Evolutionary conservation across 2,888 invertebrate species (phyloP), one percentile per base, ranked within the genome.

Genomic region (Fragum fragum): DNA sequence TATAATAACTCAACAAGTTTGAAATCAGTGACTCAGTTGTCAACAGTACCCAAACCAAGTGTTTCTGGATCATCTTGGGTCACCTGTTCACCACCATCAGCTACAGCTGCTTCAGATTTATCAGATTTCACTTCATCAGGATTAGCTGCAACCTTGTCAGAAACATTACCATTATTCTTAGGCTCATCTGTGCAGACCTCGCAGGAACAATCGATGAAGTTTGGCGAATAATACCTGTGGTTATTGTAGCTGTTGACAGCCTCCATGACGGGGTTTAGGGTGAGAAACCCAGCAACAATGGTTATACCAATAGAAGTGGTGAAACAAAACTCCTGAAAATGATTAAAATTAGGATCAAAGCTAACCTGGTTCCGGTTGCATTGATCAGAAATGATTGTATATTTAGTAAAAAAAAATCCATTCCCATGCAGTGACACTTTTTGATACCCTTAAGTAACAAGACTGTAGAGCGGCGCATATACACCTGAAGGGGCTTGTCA

Each of bases 251-350:
- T 63, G 53, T 28, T 75, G 11, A 80, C 69, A 6, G 83, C 80
- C 28, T 77, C 78, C 52, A 75, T 84, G 53, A 84, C 55, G 9
- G 83, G 83, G 21, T 59, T 52, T 6, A 84, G 23, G 55, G 75
- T 77, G 6, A 84, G 74, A 47, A 80, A 78, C 1, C 75, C 63
- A 29, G 80, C 55, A 23, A 80, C 83, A 28, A 84, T 32, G 1
- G 80, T 76, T 1, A 78, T 53, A 26, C 63, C 61, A 29, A 69
- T 26, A 21, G 66, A 73, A 1, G 79, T 36, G 11, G 76, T 57
- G n/a, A 76, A 75, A 36, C 61, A n/a, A 39, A 59, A 36, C 1
- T 69, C 26, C 83, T 83, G 47, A 21, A 74, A 77, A 47, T 18
- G 7, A 47, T 5, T 36, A 36, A 9, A 36, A 36, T n/a, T n/a